These are phyloP conservation scores for Lochmaea crataegi DNA, from an alignment of 2,888 invertebrate genomes.

Conservation along the genomic window DNA sequence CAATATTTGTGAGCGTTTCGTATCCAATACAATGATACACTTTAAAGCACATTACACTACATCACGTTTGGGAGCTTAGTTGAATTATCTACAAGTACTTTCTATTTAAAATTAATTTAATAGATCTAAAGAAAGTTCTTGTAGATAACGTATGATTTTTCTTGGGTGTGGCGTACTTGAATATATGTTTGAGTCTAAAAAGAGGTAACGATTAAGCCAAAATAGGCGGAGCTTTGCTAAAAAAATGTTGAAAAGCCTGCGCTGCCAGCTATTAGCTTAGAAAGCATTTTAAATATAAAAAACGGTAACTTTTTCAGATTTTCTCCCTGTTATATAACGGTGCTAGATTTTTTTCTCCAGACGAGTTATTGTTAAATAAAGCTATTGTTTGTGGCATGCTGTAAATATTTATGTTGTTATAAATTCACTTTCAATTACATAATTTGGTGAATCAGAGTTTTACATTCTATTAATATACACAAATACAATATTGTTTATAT, in stretches of 20 bases:
- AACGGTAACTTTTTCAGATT: background rate
- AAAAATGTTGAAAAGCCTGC: background rate
- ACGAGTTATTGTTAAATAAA: background rate
- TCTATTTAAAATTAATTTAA: background rate
- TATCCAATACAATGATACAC: constrained; percentile 33
- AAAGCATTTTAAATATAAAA: background rate
- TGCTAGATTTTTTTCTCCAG: too few relatives aligned
- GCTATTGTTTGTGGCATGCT: background rate
- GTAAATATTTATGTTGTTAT: constrained; percentile 1
- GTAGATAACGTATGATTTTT: constrained; percentile 3
- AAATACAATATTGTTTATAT: background rate
- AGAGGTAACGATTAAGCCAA: constrained; percentile 10
- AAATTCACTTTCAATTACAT: background rate
- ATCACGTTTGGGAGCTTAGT: constrained; percentile 14
- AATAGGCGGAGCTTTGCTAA: constrained; percentile 16
- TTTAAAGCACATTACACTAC: constrained; percentile 34
- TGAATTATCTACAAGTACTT: constrained; percentile 17
- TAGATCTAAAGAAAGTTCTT: background rate
- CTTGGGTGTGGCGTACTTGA: constrained; percentile 1
- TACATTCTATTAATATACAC: background rate
- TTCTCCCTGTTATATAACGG: background rate
- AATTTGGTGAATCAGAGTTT: constrained; percentile 3
- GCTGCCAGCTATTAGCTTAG: background rate
- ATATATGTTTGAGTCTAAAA: constrained; percentile 10
- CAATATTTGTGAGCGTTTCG: constrained; percentile 33